These are phyloP conservation scores for Vidua macroura DNA, from an alignment of 2,113 vertebrate genomes.

Conservation along the genomic window DNA sequence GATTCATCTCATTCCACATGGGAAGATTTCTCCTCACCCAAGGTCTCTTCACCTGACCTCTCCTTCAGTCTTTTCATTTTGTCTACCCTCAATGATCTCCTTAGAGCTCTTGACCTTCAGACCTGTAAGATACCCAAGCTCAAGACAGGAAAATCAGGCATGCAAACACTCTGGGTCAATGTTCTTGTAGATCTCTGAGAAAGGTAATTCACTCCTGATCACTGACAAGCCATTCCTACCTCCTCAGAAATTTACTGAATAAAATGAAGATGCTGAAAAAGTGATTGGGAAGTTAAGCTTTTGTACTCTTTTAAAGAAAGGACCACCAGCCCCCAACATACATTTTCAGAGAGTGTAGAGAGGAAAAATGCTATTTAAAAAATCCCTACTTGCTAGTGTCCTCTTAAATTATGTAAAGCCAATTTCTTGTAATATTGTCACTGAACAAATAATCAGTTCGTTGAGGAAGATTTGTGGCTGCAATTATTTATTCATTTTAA, in stretches of 20 bases:
- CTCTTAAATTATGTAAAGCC: constrained; percentile 74
- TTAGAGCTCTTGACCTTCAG: background rate
- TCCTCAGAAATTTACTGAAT: background rate
- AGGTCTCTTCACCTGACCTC: background rate
- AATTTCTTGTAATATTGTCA: constrained; percentile 69
- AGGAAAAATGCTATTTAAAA: constrained; percentile 39
- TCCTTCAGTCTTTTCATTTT: background rate
- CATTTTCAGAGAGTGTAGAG: background rate
- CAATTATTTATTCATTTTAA: constrained; percentile 80
- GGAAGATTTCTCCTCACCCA: background rate
- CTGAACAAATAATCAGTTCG: constrained; percentile 71
- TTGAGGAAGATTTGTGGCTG: constrained; percentile 72
- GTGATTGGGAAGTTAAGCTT: background rate
- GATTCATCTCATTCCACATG: background rate
- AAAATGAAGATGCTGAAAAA: background rate
- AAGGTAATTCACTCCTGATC: background rate
- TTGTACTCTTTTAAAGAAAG: background rate
- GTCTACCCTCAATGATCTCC: accelerated
- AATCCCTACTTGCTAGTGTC: background rate
- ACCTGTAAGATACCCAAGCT: background rate
- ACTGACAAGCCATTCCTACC: background rate
- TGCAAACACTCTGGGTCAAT: accelerated
- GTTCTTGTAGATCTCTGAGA: accelerated
- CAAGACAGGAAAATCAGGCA: background rate
- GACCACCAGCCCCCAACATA: background rate